Evolutionary conservation across 2,888 invertebrate genomes (phyloP).

Genomic region (Eudemis profundana): DNA sequence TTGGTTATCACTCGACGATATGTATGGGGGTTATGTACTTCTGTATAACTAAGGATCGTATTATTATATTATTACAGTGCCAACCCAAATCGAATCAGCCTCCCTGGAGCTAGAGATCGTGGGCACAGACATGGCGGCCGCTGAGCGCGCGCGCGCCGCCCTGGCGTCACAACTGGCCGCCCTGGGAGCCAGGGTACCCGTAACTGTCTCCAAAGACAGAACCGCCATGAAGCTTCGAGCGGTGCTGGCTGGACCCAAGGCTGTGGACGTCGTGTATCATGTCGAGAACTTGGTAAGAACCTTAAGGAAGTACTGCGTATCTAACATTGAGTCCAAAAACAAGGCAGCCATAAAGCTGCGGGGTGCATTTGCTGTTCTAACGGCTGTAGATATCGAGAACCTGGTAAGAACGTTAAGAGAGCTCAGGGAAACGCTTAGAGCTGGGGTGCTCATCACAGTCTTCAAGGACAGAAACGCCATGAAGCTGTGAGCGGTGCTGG

Average conservation of each 20-base stretch:
- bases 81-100: slow-evolving; percentile 90
- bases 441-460: slow-evolving; percentile 65
- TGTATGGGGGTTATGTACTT: no score
- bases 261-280: slow-evolving; percentile 92
- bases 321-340: no score
- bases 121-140: slow-evolving; percentile 83
- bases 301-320: no score
- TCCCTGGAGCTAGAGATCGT: slow-evolving; percentile 90
- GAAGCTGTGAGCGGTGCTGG: slow-evolving; percentile 86
- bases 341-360: no score
- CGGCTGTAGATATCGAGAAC: slow-evolving; percentile 16
- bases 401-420: no score
- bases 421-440: slow-evolving; percentile 67
- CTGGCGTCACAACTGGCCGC: slow-evolving; percentile 60
- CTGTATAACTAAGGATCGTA: no score
- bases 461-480: slow-evolving; percentile 78
- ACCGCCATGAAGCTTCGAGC: slow-evolving; percentile 84
- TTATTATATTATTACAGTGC: no score
- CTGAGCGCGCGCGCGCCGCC: slow-evolving; percentile 82
- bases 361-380: slow-evolving; percentile 2
- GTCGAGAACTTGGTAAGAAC: slow-evolving; percentile 90
- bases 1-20: no score
- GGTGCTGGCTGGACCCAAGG: slow-evolving; percentile 88
- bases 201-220: slow-evolving; percentile 70
- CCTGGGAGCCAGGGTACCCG: slow-evolving; percentile 70